Evolutionary conservation across 2,113 vertebrate species (phyloP), one percentile per base, ranked within the genome.

Genomic region (Vulpes lagopus): DNA sequence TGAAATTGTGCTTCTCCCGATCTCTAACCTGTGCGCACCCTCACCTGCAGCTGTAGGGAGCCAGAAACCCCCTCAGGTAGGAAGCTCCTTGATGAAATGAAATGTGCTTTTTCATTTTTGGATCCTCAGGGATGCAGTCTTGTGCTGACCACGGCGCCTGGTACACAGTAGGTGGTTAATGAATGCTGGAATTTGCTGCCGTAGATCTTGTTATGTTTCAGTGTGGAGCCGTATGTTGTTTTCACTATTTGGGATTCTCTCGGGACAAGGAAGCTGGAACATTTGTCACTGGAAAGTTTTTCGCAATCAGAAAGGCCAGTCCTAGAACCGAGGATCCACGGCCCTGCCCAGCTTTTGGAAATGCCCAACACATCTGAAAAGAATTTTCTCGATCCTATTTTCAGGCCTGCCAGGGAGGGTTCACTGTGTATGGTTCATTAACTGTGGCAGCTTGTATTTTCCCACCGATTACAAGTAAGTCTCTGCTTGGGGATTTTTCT

Each of bases 371-470:
- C 92, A 87, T 62, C 35, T 8, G 95, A 94, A 95, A 97, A 96
- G 87, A 95, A 96, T 97, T 94, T 90, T 89, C 90, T 79, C 10
- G 55, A 93, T 96, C 57, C 5, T 67, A 32, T 92, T 88, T 96
- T 43, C 69, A 64, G 69, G 23, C 53, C 20, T 96, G 95, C 53
- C 64, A 91, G 90, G n/a, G 49, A 69, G 38, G 60, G 64, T 60
- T 90, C 59, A 53, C 74, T 11, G 38, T 25, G 64, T 35, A 82
- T 60, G 65, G 73, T 82, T 93, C 82, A 94, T 94, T 94, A 89
- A 88, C 30, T 69, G 19, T 16, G 55, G 38, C 22, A 74, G 10
- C n/a, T 83, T 49, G 88, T 57, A 43, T 43, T 96, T 79, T 89
- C 60, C 49, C 57, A 27, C 27, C 59, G 60, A 55, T 93, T 85